A percentile compares a stretch with the other conserved stretches of the same genome.
Conservation (phyloP, 1,140 invertebrate species). For the Nomia melanderi region DNA sequence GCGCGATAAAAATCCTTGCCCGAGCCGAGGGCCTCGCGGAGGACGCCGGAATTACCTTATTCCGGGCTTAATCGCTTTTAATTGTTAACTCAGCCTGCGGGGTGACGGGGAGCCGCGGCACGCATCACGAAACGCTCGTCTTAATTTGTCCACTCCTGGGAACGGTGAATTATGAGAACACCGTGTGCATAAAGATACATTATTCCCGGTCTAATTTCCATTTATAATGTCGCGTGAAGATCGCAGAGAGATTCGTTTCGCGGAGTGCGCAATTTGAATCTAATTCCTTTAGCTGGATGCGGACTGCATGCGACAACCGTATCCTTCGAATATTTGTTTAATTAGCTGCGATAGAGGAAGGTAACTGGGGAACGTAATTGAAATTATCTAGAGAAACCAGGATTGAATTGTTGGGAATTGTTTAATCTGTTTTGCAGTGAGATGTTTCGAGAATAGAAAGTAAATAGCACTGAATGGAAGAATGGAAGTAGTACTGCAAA, state of each 20-base stretch:
- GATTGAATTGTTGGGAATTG: too few relatives aligned
- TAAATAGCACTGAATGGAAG: too few relatives aligned
- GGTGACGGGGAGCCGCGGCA: background rate
- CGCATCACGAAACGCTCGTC: background rate
- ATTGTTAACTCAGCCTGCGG: slow-evolving; percentile 9
- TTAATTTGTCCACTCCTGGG: slow-evolving; percentile 18
- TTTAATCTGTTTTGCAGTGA: too few relatives aligned
- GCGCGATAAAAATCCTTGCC: too few relatives aligned
- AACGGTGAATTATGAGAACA: slow-evolving; percentile 31
- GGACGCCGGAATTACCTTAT: too few relatives aligned
- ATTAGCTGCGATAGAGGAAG: background rate
- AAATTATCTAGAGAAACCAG: too few relatives aligned
- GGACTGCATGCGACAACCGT: background rate
- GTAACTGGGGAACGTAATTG: background rate
- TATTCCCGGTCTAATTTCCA: slow-evolving; percentile 7
- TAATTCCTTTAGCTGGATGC: background rate
- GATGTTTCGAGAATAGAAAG: too few relatives aligned
- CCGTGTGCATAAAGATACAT: background rate
- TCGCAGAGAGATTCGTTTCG: background rate
- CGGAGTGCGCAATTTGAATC: background rate
- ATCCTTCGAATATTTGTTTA: background rate
- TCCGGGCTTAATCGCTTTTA: background rate
- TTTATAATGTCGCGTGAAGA: background rate
- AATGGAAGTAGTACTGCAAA: too few relatives aligned
- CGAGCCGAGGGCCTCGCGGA: too few relatives aligned